Conservation (phyloP, 2,888 invertebrate genomes). For the Neoscelio sp. region DNA sequence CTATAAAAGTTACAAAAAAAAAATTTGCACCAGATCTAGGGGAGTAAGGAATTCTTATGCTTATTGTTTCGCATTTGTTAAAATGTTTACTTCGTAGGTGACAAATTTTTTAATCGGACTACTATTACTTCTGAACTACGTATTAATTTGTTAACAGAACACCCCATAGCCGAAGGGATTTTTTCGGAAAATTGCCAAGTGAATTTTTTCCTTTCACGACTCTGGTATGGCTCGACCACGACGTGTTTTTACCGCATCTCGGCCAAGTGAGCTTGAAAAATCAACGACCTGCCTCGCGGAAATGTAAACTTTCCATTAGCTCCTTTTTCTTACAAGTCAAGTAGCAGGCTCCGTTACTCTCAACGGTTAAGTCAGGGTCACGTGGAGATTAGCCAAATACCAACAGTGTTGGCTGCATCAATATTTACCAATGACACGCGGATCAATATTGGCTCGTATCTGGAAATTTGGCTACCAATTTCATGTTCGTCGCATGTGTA, state of each 20-base stretch:
- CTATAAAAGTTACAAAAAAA: too few relatives aligned
- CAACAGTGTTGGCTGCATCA: constrained; percentile 60
- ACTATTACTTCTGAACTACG: constrained; percentile 9
- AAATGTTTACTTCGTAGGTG: too few relatives aligned
- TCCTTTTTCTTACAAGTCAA: constrained; percentile 35
- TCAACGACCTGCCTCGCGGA: constrained; percentile 54
- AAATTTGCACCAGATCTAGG: too few relatives aligned
- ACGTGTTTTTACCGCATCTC: constrained; percentile 49
- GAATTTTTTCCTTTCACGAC: constrained; percentile 38
- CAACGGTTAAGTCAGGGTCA: constrained; percentile 44
- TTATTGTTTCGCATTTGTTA: background rate
- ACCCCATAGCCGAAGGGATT: constrained; percentile 32
- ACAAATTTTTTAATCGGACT: constrained; percentile 21
- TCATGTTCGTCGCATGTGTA: constrained; percentile 20
- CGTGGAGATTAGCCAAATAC: constrained; percentile 57
- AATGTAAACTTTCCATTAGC: constrained; percentile 60
- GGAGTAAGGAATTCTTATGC: background rate
- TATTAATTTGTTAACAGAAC: constrained; percentile 40
- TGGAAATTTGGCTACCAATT: constrained; percentile 56
- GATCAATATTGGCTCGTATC: constrained; percentile 68
- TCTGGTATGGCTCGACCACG: constrained; percentile 31
- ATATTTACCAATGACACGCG: constrained; percentile 64
- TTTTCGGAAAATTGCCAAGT: constrained; percentile 23
- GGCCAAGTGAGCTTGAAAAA: constrained; percentile 56
- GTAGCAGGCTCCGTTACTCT: constrained; percentile 24